phyloP scores from a whole-genome alignment of 2,797 vertebrate genomes.

The Hydrocynus forskahlii region DNA sequence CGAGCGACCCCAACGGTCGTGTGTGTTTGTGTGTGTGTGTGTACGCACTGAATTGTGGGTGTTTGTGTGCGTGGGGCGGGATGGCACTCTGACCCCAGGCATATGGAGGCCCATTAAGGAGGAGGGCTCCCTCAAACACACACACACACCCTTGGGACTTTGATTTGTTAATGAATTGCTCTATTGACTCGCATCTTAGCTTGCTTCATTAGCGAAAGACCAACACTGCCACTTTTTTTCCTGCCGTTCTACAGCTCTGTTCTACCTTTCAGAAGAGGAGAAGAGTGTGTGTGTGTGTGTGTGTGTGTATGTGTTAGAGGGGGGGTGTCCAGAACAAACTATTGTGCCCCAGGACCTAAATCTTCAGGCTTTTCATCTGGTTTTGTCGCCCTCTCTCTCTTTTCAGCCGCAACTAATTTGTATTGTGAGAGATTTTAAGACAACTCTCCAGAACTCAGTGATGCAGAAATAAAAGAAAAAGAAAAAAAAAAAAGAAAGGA shows the following conservation, averaged over 20 bases:
- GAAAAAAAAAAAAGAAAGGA: constrained; percentile 19
- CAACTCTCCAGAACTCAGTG: constrained; percentile 84
- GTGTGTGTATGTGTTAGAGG: constrained; percentile 10
- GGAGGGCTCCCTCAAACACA: constrained; percentile 88
- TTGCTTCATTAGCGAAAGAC: constrained; percentile 95
- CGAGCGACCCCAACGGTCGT: constrained; percentile 92
- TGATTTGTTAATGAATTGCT: constrained; percentile 99
- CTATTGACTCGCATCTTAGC: constrained; percentile 97
- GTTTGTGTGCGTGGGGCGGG: constrained; percentile 87
- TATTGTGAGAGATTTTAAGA: constrained; percentile 89
- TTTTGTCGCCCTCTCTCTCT: constrained; percentile 57
- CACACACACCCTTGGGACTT: constrained; percentile 85
- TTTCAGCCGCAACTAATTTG: constrained; percentile 84
- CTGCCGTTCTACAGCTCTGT: constrained; percentile 35
- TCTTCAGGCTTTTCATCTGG: constrained; percentile 87
- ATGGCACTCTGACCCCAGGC: constrained; percentile 91
- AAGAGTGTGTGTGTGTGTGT: constrained; percentile 5
- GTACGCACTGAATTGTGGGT: constrained; percentile 88
- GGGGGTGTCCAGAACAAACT: constrained; percentile 74
- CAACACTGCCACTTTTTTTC: constrained; percentile 85
- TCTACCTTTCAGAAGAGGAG: constrained; percentile 32
- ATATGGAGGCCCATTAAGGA: constrained; percentile 95
- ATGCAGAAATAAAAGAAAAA: constrained; percentile 65
- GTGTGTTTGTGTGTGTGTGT: constrained; percentile 93
- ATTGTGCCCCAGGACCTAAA: constrained; percentile 88